Percentiles rank a stretch among this genome's conserved stretches.
These are phyloP conservation scores for Megaleporinus macrocephalus DNA, from an alignment of 2,113 vertebrate species.

Conservation along the genomic window DNA sequence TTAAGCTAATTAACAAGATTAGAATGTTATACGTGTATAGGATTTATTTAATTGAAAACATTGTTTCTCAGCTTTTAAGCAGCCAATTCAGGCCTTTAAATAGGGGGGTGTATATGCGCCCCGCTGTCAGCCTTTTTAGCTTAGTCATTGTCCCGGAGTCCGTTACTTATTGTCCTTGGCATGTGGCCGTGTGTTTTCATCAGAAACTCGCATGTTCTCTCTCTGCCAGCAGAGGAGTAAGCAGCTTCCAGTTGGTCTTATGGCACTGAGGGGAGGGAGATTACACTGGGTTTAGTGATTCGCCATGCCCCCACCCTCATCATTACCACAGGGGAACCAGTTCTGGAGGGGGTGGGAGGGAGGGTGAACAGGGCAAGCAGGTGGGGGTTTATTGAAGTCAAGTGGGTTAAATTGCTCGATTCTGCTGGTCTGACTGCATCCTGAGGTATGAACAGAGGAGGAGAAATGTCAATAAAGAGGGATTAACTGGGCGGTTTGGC, in stretches of 20 bases:
- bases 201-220: conserved; percentile 68
- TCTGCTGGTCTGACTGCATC: background rate
- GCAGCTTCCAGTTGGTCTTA: conserved; percentile 76
- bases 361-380: background rate
- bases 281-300: conserved; percentile 34
- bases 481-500: background rate
- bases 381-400: background rate
- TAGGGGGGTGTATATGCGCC: background rate
- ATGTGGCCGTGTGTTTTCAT: conserved; percentile 50
- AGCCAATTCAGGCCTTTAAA: too few species aligned
- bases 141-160: conserved; percentile 17
- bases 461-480: background rate
- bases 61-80: too few species aligned
- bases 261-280: conserved; percentile 70
- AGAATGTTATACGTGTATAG: too few species aligned
- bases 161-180: conserved; percentile 27
- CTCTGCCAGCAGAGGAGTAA: conserved; percentile 72
- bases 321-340: background rate
- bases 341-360: background rate
- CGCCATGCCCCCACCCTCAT: background rate
- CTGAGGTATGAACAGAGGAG: background rate
- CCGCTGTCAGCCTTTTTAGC: conserved; percentile 10
- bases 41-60: too few species aligned
- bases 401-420: background rate
- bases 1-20: too few species aligned